Base-by-base conservation (phyloP, 2,797 vertebrate genomes). In the Columba guinea region DNA sequence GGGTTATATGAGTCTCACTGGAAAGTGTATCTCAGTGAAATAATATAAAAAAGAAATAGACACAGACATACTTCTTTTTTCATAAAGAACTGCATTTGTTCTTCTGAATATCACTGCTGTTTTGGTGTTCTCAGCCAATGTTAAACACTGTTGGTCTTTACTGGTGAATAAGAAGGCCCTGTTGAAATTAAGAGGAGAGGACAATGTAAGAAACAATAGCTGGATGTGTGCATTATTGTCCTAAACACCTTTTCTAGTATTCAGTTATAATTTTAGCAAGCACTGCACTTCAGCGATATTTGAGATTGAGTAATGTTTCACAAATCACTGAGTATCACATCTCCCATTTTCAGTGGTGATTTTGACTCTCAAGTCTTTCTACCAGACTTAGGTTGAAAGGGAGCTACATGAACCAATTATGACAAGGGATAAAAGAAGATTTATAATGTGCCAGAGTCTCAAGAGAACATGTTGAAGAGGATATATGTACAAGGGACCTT, bases 101-200 rank as follows among this genome's bases (percentile, higher is more conserved):
- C 97, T 98, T 87, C 99, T 98, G 39, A 98, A 23, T 64, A 99
- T 1, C 0, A 27, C 1, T 51, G 98, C 97, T n/a, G 98, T 97
- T 98, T 98, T 99, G 46, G 98, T 98, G 97, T 99, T 99, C 32
- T 97, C 97, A 6, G 89, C 84, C 86, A 98, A 82, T 0, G 98
- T 98, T 95, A 98, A 97, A 73, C 99, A 99, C 5, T 98, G 98
- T 34, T 99, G 98, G 84, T 99, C 98, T 96, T 99, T 99, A 35
- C 98, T 98, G 77, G 97, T 96, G 48, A 98, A 99, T 12, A 98
- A 95, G 95, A 99, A 99, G 2, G 99, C 97, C 95, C 99, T 99
- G 95, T 84, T 49, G 83, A 94, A 87, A 87, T 76, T 21, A 78
- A 87, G 52, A 96, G 28, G 28, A 88, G 83, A 95, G 30, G 92